A percentile compares a stretch with the other conserved stretches of the same genome.
These are phyloP conservation scores for Decapterus maruadsi DNA, from an alignment of 2,797 vertebrate species.

Conservation along the genomic window DNA sequence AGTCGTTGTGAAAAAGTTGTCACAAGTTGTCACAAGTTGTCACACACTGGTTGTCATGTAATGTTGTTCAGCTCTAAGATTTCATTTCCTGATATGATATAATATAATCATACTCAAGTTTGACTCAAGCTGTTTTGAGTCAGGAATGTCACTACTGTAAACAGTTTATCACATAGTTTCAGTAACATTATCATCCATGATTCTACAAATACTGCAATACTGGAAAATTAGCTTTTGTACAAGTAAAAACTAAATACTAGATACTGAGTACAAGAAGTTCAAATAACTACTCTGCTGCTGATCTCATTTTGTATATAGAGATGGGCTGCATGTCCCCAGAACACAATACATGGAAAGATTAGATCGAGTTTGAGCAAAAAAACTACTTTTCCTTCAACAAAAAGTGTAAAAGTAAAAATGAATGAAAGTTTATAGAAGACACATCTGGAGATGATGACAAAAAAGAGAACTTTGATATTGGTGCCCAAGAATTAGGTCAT, in stretches of 20 bases:
- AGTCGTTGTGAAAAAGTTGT: background rate
- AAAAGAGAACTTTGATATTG: background rate
- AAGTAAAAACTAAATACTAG: background rate
- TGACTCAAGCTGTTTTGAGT: background rate
- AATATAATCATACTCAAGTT: background rate
- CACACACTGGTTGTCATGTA: background rate
- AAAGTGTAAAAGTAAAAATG: background rate
- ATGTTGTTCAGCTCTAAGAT: background rate
- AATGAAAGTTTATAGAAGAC: background rate
- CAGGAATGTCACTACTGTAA: background rate
- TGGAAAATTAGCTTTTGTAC: background rate
- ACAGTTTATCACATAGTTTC: background rate
- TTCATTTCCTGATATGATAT: background rate
- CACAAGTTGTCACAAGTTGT: background rate
- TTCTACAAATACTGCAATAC: background rate
- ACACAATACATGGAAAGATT: background rate
- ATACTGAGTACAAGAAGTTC: too few relatives aligned
- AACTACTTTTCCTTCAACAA: background rate
- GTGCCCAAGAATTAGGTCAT: conserved; percentile 20
- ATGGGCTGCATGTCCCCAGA: background rate
- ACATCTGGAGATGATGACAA: conserved; percentile 12
- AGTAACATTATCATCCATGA: background rate
- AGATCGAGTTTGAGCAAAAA: background rate
- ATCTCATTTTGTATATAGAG: background rate
- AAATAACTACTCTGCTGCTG: too few relatives aligned